Percentiles rank a stretch among this genome's conserved stretches.
phyloP scores from a whole-genome alignment of 1,140 invertebrate genomes.

The Arion vulgaris region DNA sequence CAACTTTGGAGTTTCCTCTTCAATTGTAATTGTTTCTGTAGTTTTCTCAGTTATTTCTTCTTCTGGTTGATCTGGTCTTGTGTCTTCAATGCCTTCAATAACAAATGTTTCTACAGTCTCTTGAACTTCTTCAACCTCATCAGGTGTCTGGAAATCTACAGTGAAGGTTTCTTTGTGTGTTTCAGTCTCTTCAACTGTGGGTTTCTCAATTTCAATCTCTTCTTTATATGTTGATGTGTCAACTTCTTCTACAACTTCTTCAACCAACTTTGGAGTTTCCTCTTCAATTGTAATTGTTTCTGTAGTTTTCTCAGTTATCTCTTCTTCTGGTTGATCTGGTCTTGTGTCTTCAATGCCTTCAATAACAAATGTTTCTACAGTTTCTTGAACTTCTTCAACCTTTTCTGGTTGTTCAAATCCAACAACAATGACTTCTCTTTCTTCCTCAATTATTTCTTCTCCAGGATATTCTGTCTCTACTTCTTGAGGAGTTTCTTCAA shows the following conservation, averaged over 20 bases:
- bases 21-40: too few relatives aligned
- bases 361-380: not conserved
- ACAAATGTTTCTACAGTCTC: too few relatives aligned
- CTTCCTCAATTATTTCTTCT: constrained; percentile 31
- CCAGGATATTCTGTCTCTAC: constrained; percentile 41
- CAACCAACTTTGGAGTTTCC: not conserved
- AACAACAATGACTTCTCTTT: not conserved
- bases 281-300: not conserved
- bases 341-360: not conserved
- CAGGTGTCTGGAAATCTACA: too few relatives aligned
- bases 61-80: constrained; percentile 26
- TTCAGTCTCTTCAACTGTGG: not conserved
- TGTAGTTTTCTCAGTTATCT: constrained; percentile 25
- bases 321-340: constrained; percentile 23
- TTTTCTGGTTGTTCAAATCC: constrained; percentile 9
- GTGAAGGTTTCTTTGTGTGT: too few relatives aligned
- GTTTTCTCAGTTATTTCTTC: constrained; percentile 26
- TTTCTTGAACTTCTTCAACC: not conserved
- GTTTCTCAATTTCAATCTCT: constrained; percentile 37
- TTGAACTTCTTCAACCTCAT: too few relatives aligned
- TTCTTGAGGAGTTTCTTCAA: constrained; percentile 17
- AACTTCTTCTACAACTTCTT: constrained; percentile 40
- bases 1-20: too few relatives aligned
- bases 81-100: constrained; percentile 23
- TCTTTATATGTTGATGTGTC: constrained; percentile 33